Conservation (phyloP, 1,140 invertebrate species). For the Chlorops oryzae region DNA sequence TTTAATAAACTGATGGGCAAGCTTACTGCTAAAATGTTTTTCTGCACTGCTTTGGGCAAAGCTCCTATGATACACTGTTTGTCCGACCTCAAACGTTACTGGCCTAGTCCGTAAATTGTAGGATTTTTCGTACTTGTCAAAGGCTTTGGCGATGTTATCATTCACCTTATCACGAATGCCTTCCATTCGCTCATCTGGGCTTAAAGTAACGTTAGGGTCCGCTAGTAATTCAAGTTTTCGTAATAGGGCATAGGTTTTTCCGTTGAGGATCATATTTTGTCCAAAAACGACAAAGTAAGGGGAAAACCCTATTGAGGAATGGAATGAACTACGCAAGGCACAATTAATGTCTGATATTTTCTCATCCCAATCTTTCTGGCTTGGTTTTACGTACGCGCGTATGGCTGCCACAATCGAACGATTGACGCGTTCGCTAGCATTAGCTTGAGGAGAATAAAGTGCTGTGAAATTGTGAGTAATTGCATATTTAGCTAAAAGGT, state of each 20-base stretch:
- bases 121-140: neutral
- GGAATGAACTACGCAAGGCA: conserved; percentile 1
- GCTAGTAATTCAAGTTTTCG: neutral
- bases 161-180: neutral
- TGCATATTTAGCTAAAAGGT: neutral
- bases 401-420: conserved; percentile 6
- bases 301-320: neutral
- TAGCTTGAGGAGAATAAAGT: conserved; percentile 3
- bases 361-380: conserved; percentile 10
- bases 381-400: conserved; percentile 1
- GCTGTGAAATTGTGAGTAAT: conserved; percentile 6
- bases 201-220: neutral
- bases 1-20: conserved; percentile 5
- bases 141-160: neutral
- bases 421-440: conserved; percentile 4
- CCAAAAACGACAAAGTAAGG: conserved; percentile 1
- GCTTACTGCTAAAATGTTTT: conserved; percentile 2
- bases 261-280: neutral
- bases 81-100: conserved; percentile 4
- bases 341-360: conserved; percentile 3
- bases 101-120: conserved; percentile 5
- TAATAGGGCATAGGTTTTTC: neutral
- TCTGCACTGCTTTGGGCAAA: neutral
- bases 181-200: neutral
- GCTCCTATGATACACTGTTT: conserved; percentile 2